Conservation (phyloP, 2,113 vertebrate species). For the Heterotis niloticus region DNA sequence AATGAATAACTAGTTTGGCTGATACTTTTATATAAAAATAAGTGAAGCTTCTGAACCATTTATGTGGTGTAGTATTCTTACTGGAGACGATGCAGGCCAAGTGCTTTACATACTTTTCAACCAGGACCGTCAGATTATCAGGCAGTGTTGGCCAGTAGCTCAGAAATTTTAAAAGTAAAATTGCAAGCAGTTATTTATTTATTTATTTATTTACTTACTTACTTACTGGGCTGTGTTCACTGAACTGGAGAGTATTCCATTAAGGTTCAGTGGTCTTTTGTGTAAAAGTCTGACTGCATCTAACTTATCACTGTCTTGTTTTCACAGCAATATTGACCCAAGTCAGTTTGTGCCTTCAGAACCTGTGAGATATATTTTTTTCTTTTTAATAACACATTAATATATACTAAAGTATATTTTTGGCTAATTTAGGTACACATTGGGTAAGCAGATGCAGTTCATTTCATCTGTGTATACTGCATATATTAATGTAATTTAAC, state of each 20-base stretch:
- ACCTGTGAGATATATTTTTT: slow-evolving; percentile 54
- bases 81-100: neutral
- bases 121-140: no score
- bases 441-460: neutral
- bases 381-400: neutral
- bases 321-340: slow-evolving; percentile 62
- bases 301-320: slow-evolving; percentile 2
- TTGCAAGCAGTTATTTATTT: neutral
- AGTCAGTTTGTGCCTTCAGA: slow-evolving; percentile 53
- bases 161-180: neutral
- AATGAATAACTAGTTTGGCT: neutral
- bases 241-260: neutral
- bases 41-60: neutral
- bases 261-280: neutral
- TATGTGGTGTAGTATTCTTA: neutral
- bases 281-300: neutral
- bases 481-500: neutral
- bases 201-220: no score
- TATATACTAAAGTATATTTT: neutral
- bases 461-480: neutral
- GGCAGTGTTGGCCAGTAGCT: no score
- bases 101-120: no score
- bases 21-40: neutral
- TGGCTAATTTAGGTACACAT: neutral
- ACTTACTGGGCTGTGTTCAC: neutral